phyloP scores from a whole-genome alignment of 2,888 invertebrate species.

The Hyposoter didymator region DNA sequence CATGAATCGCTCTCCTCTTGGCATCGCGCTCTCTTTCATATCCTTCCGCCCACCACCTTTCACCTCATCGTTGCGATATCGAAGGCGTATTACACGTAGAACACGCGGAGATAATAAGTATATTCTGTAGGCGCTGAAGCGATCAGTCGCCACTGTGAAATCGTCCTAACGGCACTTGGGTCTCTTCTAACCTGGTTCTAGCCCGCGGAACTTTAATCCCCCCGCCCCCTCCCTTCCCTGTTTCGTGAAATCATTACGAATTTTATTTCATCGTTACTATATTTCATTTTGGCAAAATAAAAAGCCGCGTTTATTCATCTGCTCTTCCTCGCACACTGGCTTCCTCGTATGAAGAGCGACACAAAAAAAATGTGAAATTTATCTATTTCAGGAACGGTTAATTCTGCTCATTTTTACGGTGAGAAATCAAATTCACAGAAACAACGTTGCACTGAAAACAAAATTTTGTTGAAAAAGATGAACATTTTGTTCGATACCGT shows the following conservation, averaged over 20 bases:
- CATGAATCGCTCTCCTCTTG: slow-evolving; percentile 13
- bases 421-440: too few relatives aligned
- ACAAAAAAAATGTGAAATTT: not conserved
- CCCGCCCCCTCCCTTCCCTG: slow-evolving; percentile 32
- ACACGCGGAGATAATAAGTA: slow-evolving; percentile 16
- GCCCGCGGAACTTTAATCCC: slow-evolving; percentile 56
- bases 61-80: slow-evolving; percentile 61
- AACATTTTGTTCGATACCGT: too few relatives aligned
- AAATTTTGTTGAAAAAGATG: too few relatives aligned
- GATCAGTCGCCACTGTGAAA: slow-evolving; percentile 74
- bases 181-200: slow-evolving; percentile 72
- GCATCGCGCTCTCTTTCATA: slow-evolving; percentile 46
- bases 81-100: slow-evolving; percentile 42
- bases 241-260: slow-evolving; percentile 46
- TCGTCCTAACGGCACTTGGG: slow-evolving; percentile 72
- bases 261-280: not conserved
- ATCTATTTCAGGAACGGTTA: not conserved
- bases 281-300: not conserved
- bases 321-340: not conserved
- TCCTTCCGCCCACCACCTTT: slow-evolving; percentile 68
- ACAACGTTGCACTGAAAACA: too few relatives aligned
- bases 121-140: slow-evolving; percentile 55
- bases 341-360: not conserved
- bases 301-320: not conserved
- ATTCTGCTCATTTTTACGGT: not conserved